Percentiles rank a stretch among this genome's conserved stretches.
Conservation (phyloP, 2,797 vertebrate genomes). For the Sebastolobus alascanus region DNA sequence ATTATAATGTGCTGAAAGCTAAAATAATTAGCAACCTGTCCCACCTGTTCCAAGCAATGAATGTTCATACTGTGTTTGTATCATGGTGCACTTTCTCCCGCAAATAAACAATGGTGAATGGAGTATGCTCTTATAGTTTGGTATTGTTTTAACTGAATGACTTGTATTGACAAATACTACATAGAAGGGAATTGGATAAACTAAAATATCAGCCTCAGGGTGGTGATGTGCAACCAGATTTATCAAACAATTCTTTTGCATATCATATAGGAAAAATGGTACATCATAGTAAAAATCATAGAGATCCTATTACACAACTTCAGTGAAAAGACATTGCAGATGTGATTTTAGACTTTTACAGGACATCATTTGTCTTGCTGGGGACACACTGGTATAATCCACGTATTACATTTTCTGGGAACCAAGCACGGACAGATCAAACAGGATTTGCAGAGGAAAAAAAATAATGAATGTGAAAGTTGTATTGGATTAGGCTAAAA, state of each 20-base stretch:
- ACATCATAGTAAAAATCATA: constrained; percentile 21
- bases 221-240: not conserved
- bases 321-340: constrained; percentile 40
- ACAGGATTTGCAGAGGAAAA: constrained; percentile 63
- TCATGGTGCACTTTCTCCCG: constrained; percentile 67
- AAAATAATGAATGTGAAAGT: constrained; percentile 46
- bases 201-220: not conserved
- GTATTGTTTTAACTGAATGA: not conserved
- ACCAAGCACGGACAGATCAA: constrained; percentile 56
- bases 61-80: constrained; percentile 70
- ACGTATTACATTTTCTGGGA: constrained; percentile 67
- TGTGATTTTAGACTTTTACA: constrained; percentile 47
- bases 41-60: constrained; percentile 63
- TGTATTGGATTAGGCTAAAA: constrained; percentile 61
- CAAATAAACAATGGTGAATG: constrained; percentile 72
- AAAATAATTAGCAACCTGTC: constrained; percentile 65
- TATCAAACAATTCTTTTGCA: not conserved
- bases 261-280: constrained; percentile 8
- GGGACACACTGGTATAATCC: constrained; percentile 64
- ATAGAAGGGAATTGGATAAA: not conserved
- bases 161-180: not conserved
- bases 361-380: constrained; percentile 53
- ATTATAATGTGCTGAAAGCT: constrained; percentile 54
- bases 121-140: not conserved
- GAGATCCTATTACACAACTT: constrained; percentile 46